Base-by-base conservation (phyloP, 2,797 vertebrate genomes). In the Orestias chungarensis region DNA sequence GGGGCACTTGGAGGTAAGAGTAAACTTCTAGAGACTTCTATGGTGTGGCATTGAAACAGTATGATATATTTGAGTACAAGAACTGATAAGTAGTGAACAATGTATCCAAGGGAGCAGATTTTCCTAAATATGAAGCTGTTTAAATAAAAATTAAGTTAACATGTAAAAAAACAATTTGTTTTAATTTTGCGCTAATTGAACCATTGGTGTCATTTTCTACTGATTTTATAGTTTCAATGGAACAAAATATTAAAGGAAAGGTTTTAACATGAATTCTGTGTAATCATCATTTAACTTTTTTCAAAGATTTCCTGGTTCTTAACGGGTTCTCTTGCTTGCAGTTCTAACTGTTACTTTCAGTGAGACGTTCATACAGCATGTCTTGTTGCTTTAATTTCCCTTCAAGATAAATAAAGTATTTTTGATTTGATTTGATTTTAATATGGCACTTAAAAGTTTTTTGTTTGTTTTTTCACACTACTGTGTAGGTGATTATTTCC, bases 1-100 rank as follows among this genome's bases (percentile, higher is more conserved):
- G 86, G 86, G 77, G 59, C 90, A 12, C 78, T 93, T 59, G 92
- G 84, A 91, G 89, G 92, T 93, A 57, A 89, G 87, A 71, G 65
- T 55, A 29, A 27, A 40, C 18, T 35, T 42, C 3, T 50, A 9
- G 25, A 71, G 7, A 61, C 9, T 46, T 65, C 6, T 38, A 17
- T 42, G 44, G 31, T 42, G 38, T 25, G 38, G 59, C 38, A 62
- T n/a, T 62, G 12, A 42, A n/a, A 62, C 14, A n/a, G 11, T 40
- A n/a, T 25, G 35, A 23, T 62, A 38, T 35, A 35, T 35, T 38
- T 15, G 23, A n/a, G 20, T 38, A 61, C 38, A 8, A 14, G 20
- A 61, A 38, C 11, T 61, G 7, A 8, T 10, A n/a, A 23, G 2
- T 23, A 12, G 38, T 38, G 7, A 25, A 62, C 38, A 25, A 25